A percentile compares a stretch with the other conserved stretches of the same genome.
Evolutionary conservation across 2,797 vertebrate genomes (phyloP).

Genomic region (Thalassophryne amazonica): DNA sequence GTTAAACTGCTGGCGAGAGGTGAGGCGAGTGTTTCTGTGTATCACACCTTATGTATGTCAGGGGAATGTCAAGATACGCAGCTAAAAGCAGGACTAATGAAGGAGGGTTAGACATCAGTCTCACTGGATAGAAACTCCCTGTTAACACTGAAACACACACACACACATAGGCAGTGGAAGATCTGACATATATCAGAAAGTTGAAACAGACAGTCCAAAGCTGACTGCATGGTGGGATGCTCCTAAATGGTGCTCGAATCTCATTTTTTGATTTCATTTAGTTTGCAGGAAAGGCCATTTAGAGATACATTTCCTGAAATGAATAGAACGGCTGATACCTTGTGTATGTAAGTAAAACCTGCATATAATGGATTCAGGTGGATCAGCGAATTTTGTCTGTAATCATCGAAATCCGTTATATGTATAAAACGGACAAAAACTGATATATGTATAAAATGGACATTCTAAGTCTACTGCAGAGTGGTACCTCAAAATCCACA

Average conservation of each 20-base stretch:
- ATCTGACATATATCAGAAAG: conserved; percentile 2
- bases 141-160: not conserved
- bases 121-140: conserved; percentile 29
- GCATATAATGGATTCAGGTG: too few species aligned
- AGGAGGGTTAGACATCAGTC: conserved; percentile 24
- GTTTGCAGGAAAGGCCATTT: conserved; percentile 19
- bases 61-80: conserved; percentile 30
- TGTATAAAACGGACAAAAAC: too few species aligned
- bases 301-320: conserved; percentile 22
- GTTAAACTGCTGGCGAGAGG: conserved; percentile 23
- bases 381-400: too few species aligned
- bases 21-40: conserved; percentile 3
- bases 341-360: too few species aligned
- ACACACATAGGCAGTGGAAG: not conserved
- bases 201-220: conserved; percentile 16
- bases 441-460: too few species aligned
- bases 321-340: conserved; percentile 7
- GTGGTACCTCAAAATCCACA: too few species aligned
- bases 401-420: too few species aligned
- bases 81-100: conserved; percentile 35
- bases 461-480: too few species aligned
- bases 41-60: conserved; percentile 17
- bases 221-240: conserved; percentile 18
- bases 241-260: conserved; percentile 40
- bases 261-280: conserved; percentile 54